Evolutionary conservation across 2,888 invertebrate species (phyloP), one percentile per base, ranked within the genome.

Genomic region (Caenorhabditis sulstoni): DNA sequence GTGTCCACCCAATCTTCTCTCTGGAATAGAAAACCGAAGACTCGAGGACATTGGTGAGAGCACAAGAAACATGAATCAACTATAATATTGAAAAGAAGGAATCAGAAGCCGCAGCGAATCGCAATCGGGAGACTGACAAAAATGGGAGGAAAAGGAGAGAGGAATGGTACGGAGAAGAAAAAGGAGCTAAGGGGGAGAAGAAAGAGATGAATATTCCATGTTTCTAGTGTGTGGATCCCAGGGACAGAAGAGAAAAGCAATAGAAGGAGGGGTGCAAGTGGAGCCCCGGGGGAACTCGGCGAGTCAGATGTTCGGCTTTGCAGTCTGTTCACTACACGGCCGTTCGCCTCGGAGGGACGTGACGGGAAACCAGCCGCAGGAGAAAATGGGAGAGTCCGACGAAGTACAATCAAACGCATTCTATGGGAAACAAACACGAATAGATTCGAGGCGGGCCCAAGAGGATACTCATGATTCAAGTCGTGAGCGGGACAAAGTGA

Each of bases 291-390:
- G 50, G 50, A 18, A 4, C 8, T 49, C 64, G 35, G 57, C 68
- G 68, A 76, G 45, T 61, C 70, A 62, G 71, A 53, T 73, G 62
- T 37, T 47, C 71, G 77, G 65, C 74, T 76, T 74, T 79, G 77
- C 61, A 83, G 81, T 75, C 83, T 83, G 83, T 70, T 83, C 83
- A 78, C 83, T 83, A 61, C 71, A 81, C 66, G 67, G 61, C 67
- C 62, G 45, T 61, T 66, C 65, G 59, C 29, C 44, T 5, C 39
- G 18, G 1, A 18, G 14, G 59, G 20, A 23, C 18, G 16, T 45
- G 22, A 7, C 12, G 23, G 35, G 23, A n/a, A 29, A 41, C 12
- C 11, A 57, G 55, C 57, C 12, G 20, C 47, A 53, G 29, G 53
- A 53, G 53, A 37, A 57, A 39, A 37, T 29, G 39, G 11, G 11